A percentile compares a stretch with the other conserved stretches of the same genome.
These are phyloP conservation scores for Coelopa pilipes DNA, from an alignment of 2,888 invertebrate species.

Conservation along the genomic window DNA sequence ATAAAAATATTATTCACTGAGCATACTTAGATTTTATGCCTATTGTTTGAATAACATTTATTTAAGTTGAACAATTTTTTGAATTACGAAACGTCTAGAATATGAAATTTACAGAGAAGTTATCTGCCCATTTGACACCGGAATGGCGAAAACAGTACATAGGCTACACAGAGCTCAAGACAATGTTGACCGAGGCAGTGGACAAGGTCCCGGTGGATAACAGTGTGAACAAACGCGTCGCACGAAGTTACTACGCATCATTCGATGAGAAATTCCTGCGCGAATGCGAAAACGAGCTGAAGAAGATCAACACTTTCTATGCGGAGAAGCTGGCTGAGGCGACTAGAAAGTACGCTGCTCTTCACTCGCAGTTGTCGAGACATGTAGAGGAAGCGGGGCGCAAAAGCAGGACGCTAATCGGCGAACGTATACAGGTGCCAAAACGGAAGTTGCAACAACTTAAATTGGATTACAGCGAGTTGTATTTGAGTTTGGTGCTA, in stretches of 20 bases:
- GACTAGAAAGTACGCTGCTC: conserved; percentile 86
- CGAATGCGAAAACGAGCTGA: conserved; percentile 89
- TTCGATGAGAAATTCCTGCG: conserved; percentile 95
- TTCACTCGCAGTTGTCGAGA: conserved; percentile 59
- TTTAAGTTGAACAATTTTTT: not conserved
- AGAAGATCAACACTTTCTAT: conserved; percentile 95
- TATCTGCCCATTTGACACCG: conserved; percentile 96
- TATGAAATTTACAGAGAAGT: conserved; percentile 98
- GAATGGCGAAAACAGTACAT: conserved; percentile 99
- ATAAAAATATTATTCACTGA: not conserved
- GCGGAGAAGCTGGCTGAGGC: conserved; percentile 97
- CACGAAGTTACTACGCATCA: conserved; percentile 76
- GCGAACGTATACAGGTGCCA: conserved; percentile 18
- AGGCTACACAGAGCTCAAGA: conserved; percentile 88
- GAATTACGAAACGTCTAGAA: conserved; percentile 19
- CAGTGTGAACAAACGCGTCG: conserved; percentile 69
- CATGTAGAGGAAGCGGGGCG: conserved; percentile 25
- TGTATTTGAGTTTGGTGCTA: conserved; percentile 93
- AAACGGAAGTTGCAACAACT: conserved; percentile 45
- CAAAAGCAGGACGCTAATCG: conserved; percentile 36
- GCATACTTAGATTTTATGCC: not conserved
- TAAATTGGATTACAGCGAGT: conserved; percentile 96
- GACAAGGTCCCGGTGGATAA: conserved; percentile 88
- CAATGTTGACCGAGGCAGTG: conserved; percentile 86
- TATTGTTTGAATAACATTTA: not conserved